A percentile compares a stretch with the other conserved stretches of the same genome.
Conservation (phyloP, 2,113 vertebrate genomes). For the rat (Rattus norvegicus) region DNA sequence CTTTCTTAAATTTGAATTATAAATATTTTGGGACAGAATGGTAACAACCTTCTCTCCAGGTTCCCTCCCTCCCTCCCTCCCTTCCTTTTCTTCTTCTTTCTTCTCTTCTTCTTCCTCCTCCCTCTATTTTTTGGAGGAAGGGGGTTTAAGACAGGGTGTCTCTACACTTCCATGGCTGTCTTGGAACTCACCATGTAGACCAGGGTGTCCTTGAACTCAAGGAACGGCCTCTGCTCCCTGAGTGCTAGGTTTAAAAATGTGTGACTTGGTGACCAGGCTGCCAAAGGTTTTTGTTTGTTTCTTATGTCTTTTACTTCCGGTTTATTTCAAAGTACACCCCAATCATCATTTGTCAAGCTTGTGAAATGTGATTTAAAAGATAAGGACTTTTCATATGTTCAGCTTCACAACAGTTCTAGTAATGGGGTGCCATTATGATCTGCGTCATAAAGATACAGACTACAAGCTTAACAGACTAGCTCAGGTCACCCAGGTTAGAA, state of each 20-base stretch:
- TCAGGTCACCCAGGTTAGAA: neutral
- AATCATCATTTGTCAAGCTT: neutral
- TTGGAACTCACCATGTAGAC: neutral
- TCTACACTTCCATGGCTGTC: neutral
- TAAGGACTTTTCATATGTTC: neutral
- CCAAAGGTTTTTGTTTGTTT: neutral
- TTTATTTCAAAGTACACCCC: conserved; percentile 3
- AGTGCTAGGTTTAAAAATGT: neutral
- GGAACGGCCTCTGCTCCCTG: neutral
- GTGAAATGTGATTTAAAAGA: conserved; percentile 43
- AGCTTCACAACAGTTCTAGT: neutral
- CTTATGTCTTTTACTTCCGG: neutral
- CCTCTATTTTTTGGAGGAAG: too few relatives aligned
- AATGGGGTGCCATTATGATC: neutral
- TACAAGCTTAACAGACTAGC: neutral
- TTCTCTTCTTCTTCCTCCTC: too few relatives aligned
- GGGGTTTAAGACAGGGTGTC: neutral
- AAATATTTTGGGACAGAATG: neutral
- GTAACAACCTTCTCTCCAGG: neutral
- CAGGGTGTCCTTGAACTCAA: neutral
- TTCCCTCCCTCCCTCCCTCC: neutral
- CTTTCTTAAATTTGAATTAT: neutral
- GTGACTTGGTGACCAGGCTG: neutral
- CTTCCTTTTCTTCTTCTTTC: neutral
- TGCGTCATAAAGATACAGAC: neutral